Evolutionary conservation across 2,797 vertebrate species (phyloP).

Genomic region (Miichthys miiuy): DNA sequence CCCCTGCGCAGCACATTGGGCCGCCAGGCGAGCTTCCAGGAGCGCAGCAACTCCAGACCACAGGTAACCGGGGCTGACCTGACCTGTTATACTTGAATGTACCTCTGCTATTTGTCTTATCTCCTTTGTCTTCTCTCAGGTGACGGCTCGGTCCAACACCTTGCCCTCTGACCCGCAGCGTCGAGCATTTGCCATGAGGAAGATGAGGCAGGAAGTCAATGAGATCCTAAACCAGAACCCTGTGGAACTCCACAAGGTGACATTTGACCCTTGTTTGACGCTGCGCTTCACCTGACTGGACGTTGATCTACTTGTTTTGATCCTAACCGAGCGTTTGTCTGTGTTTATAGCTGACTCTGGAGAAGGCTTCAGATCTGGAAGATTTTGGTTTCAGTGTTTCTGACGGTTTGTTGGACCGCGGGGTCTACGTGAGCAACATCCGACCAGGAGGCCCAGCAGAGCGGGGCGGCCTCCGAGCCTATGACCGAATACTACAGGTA

Average conservation of each 20-base stretch:
- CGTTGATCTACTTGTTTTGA: neutral
- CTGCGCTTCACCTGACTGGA: no score
- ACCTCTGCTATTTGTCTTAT: neutral
- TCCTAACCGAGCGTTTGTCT: slow-evolving; percentile 28
- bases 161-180: slow-evolving; percentile 94
- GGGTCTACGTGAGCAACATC: slow-evolving; percentile 97
- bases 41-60: slow-evolving; percentile 90
- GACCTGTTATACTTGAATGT: neutral
- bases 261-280: neutral
- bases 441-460: slow-evolving; percentile 92
- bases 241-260: slow-evolving; percentile 98
- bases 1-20: slow-evolving; percentile 91
- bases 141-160: slow-evolving; percentile 93
- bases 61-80: slow-evolving; percentile 85
- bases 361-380: slow-evolving; percentile 85
- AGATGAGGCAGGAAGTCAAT: slow-evolving; percentile 97
- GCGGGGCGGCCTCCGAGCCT: slow-evolving; percentile 90
- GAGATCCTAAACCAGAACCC: slow-evolving; percentile 96
- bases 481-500: slow-evolving; percentile 96
- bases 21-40: slow-evolving; percentile 98
- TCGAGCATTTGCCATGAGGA: slow-evolving; percentile 93
- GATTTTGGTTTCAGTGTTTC: slow-evolving; percentile 99
- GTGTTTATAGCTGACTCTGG: slow-evolving; percentile 70
- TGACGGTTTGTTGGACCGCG: slow-evolving; percentile 95
- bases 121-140: slow-evolving; percentile 43